Base-by-base conservation (phyloP, 2,888 invertebrate species). In the Nymphalis c-album region DNA sequence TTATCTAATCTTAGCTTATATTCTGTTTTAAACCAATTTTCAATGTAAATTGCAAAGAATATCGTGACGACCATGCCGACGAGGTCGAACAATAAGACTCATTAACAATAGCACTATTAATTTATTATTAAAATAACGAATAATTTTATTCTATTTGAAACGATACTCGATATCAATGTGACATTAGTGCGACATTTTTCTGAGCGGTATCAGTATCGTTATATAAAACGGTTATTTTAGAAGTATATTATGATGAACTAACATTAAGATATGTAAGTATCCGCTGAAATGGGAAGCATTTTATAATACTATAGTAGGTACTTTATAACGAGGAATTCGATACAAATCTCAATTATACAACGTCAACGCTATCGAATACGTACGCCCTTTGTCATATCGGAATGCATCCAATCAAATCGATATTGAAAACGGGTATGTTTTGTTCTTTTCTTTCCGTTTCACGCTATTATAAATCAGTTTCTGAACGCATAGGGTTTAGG, bases 61-160 rank as follows among this genome's bases (percentile, higher is more conserved):
- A 64, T 68, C 68, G 68, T 64, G 65, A 60, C 60, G 68, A 57
- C 64, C 63, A 57, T 68, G 68, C 64, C 48, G 60, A 40, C 64
- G 63, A 68, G 68, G 68, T 68, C 53, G 63, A 45, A 48, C 51
- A 48, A 57, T 68, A 45, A 57, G 35, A 51, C 50, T 67, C 40
- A 68, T 60, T 46, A 64, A 64, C 68, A 64, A 68, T 68, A 53
- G 60, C 64, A 60, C 45, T 18, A 60, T 20, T 63, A 46, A 55
- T 26, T 68, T 55, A 63, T 58, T 63, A 63, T 60, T 63, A 55
- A 63, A 68, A 55, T 67, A 67, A 67, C 58, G 17, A 61, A 51
- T 57, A 57, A 40, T 53, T 53, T 17, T 22, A 53, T 57, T 57
- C 35, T 57, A 57, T 40, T 31, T 26, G 22, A 55, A 55, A 31